phyloP scores from a whole-genome alignment of 2,888 invertebrate genomes.

The Siphlonurus alternatus region DNA sequence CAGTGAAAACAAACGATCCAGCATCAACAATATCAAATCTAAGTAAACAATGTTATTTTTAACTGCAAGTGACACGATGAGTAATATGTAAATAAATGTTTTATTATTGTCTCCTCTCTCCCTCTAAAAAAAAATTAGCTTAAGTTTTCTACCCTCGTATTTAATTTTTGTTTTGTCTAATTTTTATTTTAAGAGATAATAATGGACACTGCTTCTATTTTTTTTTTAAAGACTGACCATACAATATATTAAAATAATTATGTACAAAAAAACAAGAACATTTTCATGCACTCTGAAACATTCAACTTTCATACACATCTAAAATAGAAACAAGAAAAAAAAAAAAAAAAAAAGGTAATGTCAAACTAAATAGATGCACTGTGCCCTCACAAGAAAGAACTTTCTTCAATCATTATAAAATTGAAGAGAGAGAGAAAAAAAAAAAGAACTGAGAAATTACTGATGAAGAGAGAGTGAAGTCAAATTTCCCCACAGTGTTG shows the following conservation, averaged over 20 bases:
- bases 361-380: not conserved
- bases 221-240: not conserved
- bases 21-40: too few relatives aligned
- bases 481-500: too few relatives aligned
- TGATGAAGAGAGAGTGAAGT: too few relatives aligned
- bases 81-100: too few relatives aligned
- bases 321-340: not conserved
- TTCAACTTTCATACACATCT: not conserved
- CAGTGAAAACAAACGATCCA: too few relatives aligned
- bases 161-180: not conserved
- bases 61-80: too few relatives aligned
- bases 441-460: not conserved
- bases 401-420: too few relatives aligned
- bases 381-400: not conserved
- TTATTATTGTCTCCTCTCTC: not conserved
- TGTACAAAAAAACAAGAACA: not conserved
- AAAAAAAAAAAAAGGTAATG: not conserved
- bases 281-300: not conserved
- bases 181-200: too few relatives aligned
- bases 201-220: too few relatives aligned
- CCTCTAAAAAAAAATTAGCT: not conserved
- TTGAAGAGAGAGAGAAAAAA: too few relatives aligned
- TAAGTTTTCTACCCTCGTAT: not conserved
- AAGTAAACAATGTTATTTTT: too few relatives aligned
- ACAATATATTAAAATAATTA: not conserved